Evolutionary conservation across 2,113 vertebrate species (phyloP).

Genomic region (Gila orcuttii): DNA sequence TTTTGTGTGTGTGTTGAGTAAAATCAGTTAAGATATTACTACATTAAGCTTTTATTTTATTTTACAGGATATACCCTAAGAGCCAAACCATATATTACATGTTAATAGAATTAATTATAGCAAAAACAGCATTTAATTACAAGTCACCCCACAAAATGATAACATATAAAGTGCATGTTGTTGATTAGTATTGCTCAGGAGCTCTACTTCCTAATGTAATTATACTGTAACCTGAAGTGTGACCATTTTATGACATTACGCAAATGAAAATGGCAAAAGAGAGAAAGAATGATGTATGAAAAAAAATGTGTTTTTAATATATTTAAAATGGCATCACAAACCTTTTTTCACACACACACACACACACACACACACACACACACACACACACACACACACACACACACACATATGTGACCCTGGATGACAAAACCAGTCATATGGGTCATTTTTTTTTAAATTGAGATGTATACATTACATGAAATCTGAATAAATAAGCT

Average conservation of each 20-base stretch:
- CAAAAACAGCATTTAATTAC: not conserved
- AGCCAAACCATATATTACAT: not conserved
- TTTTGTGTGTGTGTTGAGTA: too few species aligned
- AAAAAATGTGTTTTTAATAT: not conserved
- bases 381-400: too few species aligned
- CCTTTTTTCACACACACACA: too few species aligned
- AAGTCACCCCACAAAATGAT: not conserved
- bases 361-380: too few species aligned
- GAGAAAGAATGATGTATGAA: not conserved
- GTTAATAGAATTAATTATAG: constrained; percentile 1
- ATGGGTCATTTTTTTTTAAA: too few species aligned
- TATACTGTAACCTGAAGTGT: not conserved
- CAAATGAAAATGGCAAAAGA: not conserved
- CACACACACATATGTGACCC: too few species aligned
- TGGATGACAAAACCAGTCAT: too few species aligned
- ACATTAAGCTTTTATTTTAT: too few species aligned
- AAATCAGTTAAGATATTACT: too few species aligned
- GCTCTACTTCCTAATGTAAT: not conserved
- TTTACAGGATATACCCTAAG: not conserved
- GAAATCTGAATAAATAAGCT: too few species aligned
- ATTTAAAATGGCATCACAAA: too few species aligned
- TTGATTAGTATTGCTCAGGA: not conserved
- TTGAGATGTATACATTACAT: too few species aligned
- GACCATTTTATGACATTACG: not conserved
- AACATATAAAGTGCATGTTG: not conserved